Percentiles rank a stretch among this genome's conserved stretches.
Evolutionary conservation across 2,888 invertebrate genomes (phyloP).

Genomic region (Thereva nobilitata): DNA sequence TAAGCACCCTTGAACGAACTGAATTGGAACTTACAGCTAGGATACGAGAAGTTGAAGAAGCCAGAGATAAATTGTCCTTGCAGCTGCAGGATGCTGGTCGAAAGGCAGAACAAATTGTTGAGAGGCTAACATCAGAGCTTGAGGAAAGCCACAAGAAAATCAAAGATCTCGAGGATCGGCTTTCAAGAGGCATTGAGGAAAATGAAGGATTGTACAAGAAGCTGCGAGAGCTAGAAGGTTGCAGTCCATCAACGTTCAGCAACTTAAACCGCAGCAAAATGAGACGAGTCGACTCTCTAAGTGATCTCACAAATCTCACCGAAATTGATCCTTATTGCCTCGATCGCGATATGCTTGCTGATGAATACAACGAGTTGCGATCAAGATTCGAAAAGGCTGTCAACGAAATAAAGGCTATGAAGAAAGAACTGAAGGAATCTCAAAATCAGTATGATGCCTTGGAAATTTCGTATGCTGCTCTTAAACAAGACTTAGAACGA

Average conservation of each 20-base stretch:
- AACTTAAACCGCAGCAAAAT: conserved; percentile 56
- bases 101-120: conserved; percentile 71
- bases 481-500: conserved; percentile 74
- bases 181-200: conserved; percentile 74
- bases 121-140: conserved; percentile 70
- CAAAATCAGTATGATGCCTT: conserved; percentile 79
- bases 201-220: conserved; percentile 74
- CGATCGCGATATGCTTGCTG: conserved; percentile 76
- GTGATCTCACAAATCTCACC: conserved; percentile 79
- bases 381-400: conserved; percentile 81
- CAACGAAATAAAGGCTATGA: conserved; percentile 80
- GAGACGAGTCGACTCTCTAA: conserved; percentile 74
- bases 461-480: conserved; percentile 76
- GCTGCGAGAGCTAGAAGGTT: conserved; percentile 72
- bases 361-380: conserved; percentile 78
- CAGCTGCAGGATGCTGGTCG: conserved; percentile 71
- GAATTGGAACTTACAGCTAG: conserved; percentile 75
- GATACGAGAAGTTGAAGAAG: conserved; percentile 72
- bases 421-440: conserved; percentile 77
- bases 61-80: conserved; percentile 66
- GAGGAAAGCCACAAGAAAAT: conserved; percentile 66
- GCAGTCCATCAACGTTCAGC: conserved; percentile 52
- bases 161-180: conserved; percentile 58
- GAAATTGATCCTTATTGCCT: conserved; percentile 74
- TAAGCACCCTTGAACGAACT: conserved; percentile 74